phyloP scores from a whole-genome alignment of 2,888 invertebrate genomes.

The Leucophenga montana region DNA sequence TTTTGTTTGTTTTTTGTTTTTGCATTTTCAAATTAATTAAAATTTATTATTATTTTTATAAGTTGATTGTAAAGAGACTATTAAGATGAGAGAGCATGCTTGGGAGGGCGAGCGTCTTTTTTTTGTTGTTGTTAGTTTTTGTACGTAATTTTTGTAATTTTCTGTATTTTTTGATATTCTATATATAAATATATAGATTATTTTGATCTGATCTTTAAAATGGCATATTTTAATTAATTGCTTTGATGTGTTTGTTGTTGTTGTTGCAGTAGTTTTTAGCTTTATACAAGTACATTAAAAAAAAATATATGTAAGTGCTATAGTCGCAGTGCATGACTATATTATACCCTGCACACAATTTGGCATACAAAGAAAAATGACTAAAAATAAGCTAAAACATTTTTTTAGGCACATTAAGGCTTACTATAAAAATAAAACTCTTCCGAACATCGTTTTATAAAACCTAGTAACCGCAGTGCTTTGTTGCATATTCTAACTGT shows the following conservation, averaged over 20 bases:
- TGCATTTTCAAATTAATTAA: conserved; percentile 26
- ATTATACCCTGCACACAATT: background rate
- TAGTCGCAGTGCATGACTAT: too few species aligned
- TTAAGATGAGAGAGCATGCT: conserved; percentile 69
- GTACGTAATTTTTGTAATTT: conserved; percentile 35
- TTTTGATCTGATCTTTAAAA: conserved; percentile 27
- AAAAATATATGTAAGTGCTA: too few species aligned
- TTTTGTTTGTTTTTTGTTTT: conserved; percentile 26
- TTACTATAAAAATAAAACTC: background rate
- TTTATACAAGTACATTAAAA: background rate
- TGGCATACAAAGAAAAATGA: too few species aligned
- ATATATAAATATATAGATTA: conserved; percentile 30
- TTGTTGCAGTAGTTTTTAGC: conserved; percentile 32
- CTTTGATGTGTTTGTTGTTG: conserved; percentile 26
- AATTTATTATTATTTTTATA: conserved; percentile 3
- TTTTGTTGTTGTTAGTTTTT: conserved; percentile 51
- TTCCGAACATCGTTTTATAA: too few species aligned
- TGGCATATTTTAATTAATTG: conserved; percentile 31
- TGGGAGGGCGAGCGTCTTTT: conserved; percentile 66
- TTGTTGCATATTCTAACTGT: too few species aligned
- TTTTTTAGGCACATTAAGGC: background rate
- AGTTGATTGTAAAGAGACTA: conserved; percentile 44
- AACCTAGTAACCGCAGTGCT: too few species aligned
- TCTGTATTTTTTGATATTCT: conserved; percentile 37
- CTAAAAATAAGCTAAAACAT: background rate